Evolutionary conservation across 64 coral and sea anemone genomes (phyloP).

Genomic region (Porites australiensis): DNA sequence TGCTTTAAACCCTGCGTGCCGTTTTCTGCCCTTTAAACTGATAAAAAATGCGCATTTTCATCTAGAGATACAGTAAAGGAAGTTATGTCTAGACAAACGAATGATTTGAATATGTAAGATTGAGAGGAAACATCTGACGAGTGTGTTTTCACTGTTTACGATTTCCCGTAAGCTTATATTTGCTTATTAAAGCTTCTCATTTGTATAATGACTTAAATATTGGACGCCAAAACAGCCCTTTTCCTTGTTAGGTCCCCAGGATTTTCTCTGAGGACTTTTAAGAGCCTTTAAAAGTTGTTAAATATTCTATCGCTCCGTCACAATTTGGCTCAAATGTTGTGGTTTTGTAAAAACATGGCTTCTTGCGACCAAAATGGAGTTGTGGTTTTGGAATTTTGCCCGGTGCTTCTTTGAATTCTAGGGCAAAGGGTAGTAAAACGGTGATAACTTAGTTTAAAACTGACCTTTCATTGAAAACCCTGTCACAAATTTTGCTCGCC

Average conservation of each 20-base stretch:
- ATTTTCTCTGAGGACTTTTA: background rate
- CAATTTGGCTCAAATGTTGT: background rate
- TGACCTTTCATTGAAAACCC: background rate
- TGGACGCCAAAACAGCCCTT: background rate
- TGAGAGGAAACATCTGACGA: background rate
- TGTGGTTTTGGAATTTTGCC: constrained; percentile 53
- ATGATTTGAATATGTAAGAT: background rate
- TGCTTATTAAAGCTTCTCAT: background rate
- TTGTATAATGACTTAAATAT: background rate
- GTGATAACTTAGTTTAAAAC: background rate
- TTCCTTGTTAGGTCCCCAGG: background rate
- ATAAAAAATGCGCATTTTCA: background rate
- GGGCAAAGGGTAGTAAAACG: background rate
- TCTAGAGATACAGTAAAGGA: background rate
- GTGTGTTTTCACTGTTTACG: background rate
- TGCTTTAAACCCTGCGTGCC: background rate
- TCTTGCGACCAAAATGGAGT: background rate
- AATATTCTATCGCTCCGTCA: background rate
- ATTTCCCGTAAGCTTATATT: background rate
- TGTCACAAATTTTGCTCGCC: too few species aligned
- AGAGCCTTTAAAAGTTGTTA: background rate
- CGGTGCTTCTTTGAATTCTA: background rate
- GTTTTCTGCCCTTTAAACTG: background rate
- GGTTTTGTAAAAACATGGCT: constrained; percentile 9
- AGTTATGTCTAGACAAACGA: background rate